Conservation (phyloP, 2,888 invertebrate species). For the Aphodius sticticus region DNA sequence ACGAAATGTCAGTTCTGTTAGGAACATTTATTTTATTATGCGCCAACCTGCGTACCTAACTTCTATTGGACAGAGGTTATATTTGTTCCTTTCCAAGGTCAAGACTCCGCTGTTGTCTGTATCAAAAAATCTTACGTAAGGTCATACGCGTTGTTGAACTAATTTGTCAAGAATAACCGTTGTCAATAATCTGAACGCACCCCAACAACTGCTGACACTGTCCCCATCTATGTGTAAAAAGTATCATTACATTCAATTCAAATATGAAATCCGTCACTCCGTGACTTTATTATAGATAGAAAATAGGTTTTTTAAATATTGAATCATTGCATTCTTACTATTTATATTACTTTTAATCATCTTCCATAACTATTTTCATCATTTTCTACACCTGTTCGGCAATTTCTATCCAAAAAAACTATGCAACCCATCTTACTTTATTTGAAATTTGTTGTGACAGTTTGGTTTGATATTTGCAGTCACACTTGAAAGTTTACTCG, state of each 20-base stretch:
- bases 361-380: not conserved
- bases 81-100: no score
- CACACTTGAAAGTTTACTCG: not conserved
- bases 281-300: not conserved
- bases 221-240: not conserved
- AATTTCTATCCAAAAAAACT: not conserved
- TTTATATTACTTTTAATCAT: not conserved
- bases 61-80: no score
- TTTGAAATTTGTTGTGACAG: not conserved
- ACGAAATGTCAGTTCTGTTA: no score
- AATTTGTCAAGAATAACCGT: no score
- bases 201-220: no score
- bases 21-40: no score
- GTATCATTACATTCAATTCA: not conserved
- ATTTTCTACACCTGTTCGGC: not conserved
- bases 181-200: no score
- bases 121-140: no score
- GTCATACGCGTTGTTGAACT: no score
- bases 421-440: not conserved
- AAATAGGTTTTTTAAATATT: not conserved
- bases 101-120: no score
- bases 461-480: not conserved
- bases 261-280: not conserved
- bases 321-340: not conserved
- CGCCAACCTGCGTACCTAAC: no score